phyloP scores from a whole-genome alignment of 2,113 vertebrate genomes.

The Hyperoodon ampullatus region DNA sequence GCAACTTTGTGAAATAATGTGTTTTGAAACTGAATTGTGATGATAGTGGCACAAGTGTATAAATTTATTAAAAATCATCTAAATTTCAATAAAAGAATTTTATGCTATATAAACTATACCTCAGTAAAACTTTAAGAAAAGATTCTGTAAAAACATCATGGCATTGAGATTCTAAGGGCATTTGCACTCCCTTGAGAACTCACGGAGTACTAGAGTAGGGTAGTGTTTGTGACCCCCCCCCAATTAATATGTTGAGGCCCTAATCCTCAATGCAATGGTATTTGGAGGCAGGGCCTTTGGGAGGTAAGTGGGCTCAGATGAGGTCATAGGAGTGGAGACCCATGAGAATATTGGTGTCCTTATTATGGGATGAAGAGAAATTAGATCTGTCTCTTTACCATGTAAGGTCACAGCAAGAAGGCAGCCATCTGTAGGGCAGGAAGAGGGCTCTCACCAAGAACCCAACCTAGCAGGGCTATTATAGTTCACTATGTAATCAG shows the following conservation, averaged over 20 bases:
- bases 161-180: not conserved
- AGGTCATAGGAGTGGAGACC: not conserved
- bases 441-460: not conserved
- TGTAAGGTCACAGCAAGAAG: not conserved
- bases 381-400: not conserved
- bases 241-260: not conserved
- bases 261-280: not conserved
- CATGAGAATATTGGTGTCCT: not conserved
- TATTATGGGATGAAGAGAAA: not conserved
- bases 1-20: not conserved
- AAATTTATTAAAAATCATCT: not conserved
- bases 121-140: not conserved
- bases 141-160: not conserved
- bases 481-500: not conserved
- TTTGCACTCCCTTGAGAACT: not conserved
- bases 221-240: rapidly evolving
- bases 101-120: not conserved
- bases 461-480: not conserved
- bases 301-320: not conserved
- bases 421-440: not conserved
- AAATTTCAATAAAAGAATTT: not conserved
- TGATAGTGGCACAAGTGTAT: not conserved
- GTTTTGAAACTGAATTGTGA: not conserved
- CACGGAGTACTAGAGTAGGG: not conserved
- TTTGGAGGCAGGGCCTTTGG: not conserved